Base-by-base conservation (phyloP, 2,113 vertebrate species). In the Ariopsis seemanni region DNA sequence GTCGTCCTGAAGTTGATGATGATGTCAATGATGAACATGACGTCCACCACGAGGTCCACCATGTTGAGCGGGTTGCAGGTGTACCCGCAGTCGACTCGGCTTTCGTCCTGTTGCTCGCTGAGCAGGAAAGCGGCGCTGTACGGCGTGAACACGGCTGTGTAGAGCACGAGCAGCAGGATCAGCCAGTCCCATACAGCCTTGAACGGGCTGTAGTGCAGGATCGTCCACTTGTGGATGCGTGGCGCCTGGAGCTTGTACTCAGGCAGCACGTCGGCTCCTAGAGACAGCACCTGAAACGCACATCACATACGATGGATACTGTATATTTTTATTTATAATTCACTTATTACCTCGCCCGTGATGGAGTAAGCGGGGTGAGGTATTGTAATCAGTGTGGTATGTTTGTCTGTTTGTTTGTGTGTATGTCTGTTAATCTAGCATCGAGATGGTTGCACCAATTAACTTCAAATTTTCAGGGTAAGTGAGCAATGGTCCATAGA, bases 181-280 rank as follows among this genome's bases (percentile, higher is more conserved):
- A 99, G 93, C 98, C 98, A 99, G 95, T 99, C 98, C 98, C 98
- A 99, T 78, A 99, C 96, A 0, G 98, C 98, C 94, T 99, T 99
- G 95, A 99, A 99, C 75, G 98, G 98, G 92, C 98, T 99, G 93
- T 99, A 99, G 95, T 99, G 98, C 79, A 99, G 95, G 94, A 99
- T 97, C 92, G 98, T 99, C 95, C 98, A 99, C 82, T 96, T 96
- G 94, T 99, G 98, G 92, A 99, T 97, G 62, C 97, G 97, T 0
- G 98, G 98, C 0, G 97, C 97, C 94, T 99, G 98, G 82, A 99
- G 96, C 92, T 99, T 98, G 93, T 99, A 99, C 91, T 99, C 98
- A 0, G 98, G 98, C 34, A 99, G 96, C 65, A 99, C 98, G 0
- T 99, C 98, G 0, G 98, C 98, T 0, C 98, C 97, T 50, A 99